A percentile compares a stretch with the other conserved stretches of the same genome.
Evolutionary conservation across 2,888 invertebrate species (phyloP).

Genomic region (Thyatira batis): DNA sequence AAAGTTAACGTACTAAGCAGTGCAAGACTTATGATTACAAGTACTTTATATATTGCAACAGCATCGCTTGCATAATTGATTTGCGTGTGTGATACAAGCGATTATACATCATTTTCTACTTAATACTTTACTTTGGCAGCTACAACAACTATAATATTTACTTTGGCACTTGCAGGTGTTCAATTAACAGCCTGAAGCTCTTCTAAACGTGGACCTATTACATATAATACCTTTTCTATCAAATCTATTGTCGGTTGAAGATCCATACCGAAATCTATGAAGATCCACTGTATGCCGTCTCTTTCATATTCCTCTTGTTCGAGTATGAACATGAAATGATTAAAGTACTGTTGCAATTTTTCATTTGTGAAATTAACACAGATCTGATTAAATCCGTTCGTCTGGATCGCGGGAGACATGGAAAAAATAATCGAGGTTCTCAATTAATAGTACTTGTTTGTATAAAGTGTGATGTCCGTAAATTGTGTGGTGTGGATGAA

Average conservation of each 20-base stretch:
- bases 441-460: slow-evolving; percentile 14
- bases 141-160: slow-evolving; percentile 48
- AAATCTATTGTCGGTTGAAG: slow-evolving; percentile 95
- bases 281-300: slow-evolving; percentile 95
- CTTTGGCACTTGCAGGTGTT: slow-evolving; percentile 55
- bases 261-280: slow-evolving; percentile 98
- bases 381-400: slow-evolving; percentile 97
- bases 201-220: slow-evolving; percentile 54
- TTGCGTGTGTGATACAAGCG: slow-evolving; percentile 50
- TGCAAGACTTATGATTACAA: slow-evolving; percentile 36
- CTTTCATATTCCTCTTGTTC: slow-evolving; percentile 98
- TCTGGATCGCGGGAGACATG: slow-evolving; percentile 81
- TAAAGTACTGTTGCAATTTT: slow-evolving; percentile 97
- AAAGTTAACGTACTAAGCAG: no score
- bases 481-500: slow-evolving; percentile 30
- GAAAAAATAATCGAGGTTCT: slow-evolving; percentile 55
- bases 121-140: slow-evolving; percentile 39
- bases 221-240: slow-evolving; percentile 91
- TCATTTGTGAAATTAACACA: slow-evolving; percentile 99
- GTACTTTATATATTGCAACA: slow-evolving; percentile 39
- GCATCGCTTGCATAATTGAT: slow-evolving; percentile 37
- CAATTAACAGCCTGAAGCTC: slow-evolving; percentile 62
- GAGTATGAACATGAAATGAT: slow-evolving; percentile 97
- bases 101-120: slow-evolving; percentile 35
- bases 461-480: slow-evolving; percentile 12